These are phyloP conservation scores for Aphelocoma californica DNA, from an alignment of 2,797 vertebrate species.

Conservation along the genomic window DNA sequence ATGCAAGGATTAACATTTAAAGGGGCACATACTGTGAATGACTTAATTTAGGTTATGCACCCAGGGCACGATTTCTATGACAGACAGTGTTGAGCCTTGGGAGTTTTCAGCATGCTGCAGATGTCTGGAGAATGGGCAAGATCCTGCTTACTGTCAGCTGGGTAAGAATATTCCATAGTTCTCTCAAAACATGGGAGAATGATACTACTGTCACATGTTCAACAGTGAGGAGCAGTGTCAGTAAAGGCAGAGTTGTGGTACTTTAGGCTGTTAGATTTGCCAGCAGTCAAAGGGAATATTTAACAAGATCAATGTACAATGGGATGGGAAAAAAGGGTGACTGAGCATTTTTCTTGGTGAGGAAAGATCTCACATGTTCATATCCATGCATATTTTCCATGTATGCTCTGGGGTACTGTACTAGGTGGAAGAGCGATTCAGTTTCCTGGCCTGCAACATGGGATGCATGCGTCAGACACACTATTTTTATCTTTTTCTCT, in stretches of 20 bases:
- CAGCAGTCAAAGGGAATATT: not conserved
- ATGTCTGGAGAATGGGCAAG: not conserved
- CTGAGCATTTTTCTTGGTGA: not conserved
- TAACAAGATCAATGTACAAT: not conserved
- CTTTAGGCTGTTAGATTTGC: not conserved
- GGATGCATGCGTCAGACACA: slow-evolving; percentile 48
- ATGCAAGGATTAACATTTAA: slow-evolving; percentile 31
- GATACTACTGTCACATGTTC: not conserved
- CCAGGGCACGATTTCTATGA: not conserved
- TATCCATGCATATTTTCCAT: slow-evolving; percentile 60
- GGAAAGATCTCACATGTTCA: not conserved
- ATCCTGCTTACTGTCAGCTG: not conserved
- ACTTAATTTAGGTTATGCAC: not conserved
- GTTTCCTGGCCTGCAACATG: slow-evolving; percentile 41
- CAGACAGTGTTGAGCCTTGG: not conserved
- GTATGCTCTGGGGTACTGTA: slow-evolving; percentile 38
- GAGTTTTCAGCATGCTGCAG: not conserved
- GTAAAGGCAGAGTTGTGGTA: not conserved
- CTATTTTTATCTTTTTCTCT: slow-evolving; percentile 72
- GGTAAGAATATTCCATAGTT: not conserved
- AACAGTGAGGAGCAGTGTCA: not conserved
- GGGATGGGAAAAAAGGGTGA: not conserved
- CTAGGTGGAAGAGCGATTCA: not conserved
- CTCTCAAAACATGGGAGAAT: not conserved
- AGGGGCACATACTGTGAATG: not conserved